Evolutionary conservation across 2,797 vertebrate species (phyloP).

Genomic region (Craterocephalus amniculus): DNA sequence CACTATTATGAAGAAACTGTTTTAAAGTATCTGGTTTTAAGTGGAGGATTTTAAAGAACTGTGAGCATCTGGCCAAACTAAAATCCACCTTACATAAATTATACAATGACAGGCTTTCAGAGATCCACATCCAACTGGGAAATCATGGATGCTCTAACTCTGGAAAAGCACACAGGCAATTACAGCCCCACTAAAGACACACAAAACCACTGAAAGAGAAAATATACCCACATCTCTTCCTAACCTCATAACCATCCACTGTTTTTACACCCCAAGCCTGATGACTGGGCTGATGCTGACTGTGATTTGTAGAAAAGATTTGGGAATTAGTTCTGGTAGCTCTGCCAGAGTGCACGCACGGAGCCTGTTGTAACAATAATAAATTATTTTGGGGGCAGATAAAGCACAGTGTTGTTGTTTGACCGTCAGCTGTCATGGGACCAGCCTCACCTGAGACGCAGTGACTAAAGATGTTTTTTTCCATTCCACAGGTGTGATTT

Average conservation of each 20-base stretch:
- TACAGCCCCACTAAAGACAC: constrained; percentile 51
- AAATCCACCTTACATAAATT: constrained; percentile 31
- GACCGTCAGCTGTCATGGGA: constrained; percentile 17
- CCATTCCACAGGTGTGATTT: no score
- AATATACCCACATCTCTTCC: constrained; percentile 51
- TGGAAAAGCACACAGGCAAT: constrained; percentile 50
- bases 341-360: constrained; percentile 9
- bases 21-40: neutral
- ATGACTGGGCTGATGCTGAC: constrained; percentile 58
- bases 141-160: constrained; percentile 51
- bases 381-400: constrained; percentile 34
- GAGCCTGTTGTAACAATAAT: constrained; percentile 54
- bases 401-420: constrained; percentile 9
- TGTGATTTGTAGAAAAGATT: constrained; percentile 57
- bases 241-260: constrained; percentile 54
- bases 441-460: constrained; percentile 34
- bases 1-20: neutral
- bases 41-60: neutral
- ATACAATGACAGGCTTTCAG: constrained; percentile 16
- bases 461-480: constrained; percentile 39
- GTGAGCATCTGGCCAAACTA: constrained; percentile 33
- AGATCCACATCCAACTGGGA: constrained; percentile 50
- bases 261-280: constrained; percentile 49
- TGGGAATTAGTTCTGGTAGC: constrained; percentile 44
- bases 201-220: constrained; percentile 49